Evolutionary conservation across 2,888 invertebrate genomes (phyloP).

Genomic region (Tupiocoris notatus): DNA sequence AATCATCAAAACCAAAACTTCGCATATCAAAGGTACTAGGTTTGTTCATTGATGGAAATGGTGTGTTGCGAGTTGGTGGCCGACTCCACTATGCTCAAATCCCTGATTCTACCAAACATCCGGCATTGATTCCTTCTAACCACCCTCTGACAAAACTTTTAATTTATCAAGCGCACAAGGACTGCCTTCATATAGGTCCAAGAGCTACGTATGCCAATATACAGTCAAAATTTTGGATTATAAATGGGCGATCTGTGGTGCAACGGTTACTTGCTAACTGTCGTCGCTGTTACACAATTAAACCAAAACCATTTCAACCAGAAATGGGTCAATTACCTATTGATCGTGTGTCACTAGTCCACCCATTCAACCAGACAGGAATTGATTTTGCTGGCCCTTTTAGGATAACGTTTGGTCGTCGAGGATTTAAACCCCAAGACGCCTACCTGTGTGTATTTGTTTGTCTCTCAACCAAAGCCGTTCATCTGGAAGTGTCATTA

Average conservation of each 20-base stretch:
- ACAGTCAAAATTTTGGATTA: slow-evolving; percentile 10
- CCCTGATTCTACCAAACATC: neutral
- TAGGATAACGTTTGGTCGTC: neutral
- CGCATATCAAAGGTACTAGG: slow-evolving; percentile 4
- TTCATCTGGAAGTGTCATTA: neutral
- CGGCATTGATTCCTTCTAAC: neutral
- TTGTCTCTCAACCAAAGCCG: neutral
- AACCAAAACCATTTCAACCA: slow-evolving; percentile 21
- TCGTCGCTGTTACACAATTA: neutral
- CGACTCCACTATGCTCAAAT: neutral
- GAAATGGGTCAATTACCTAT: slow-evolving; percentile 18
- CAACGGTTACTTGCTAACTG: neutral
- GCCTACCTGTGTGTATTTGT: neutral
- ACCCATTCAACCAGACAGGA: slow-evolving; percentile 6
- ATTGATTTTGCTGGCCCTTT: slow-evolving; percentile 26
- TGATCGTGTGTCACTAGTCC: neutral
- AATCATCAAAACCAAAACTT: neutral
- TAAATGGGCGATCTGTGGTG: neutral
- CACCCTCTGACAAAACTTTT: slow-evolving; percentile 2
- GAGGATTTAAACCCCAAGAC: neutral
- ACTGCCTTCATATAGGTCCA: slow-evolving; percentile 13
- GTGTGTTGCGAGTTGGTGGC: slow-evolving; percentile 17
- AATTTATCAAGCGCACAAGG: neutral
- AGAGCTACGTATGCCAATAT: slow-evolving; percentile 8
- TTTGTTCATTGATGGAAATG: neutral